A percentile compares a stretch with the other conserved stretches of the same genome.
Conservation (phyloP, 2,113 vertebrate genomes). For the Hassar affinis region DNA sequence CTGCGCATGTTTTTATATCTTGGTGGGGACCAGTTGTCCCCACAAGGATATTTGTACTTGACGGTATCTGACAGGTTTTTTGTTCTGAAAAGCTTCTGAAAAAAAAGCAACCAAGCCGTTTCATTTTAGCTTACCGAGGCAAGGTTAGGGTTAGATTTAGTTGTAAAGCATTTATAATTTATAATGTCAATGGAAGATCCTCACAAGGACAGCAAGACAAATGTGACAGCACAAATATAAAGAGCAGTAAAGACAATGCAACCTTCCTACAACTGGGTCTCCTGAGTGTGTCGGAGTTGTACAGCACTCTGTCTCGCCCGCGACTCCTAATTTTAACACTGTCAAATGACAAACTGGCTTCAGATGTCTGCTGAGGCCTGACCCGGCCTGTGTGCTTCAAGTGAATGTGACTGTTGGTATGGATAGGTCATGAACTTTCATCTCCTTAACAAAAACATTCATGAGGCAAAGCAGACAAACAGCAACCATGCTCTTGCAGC, state of each 20-base stretch:
- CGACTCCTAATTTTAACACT: slow-evolving; percentile 34
- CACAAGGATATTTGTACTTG: neutral
- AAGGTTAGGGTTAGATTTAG: neutral
- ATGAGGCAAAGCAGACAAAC: slow-evolving; percentile 65
- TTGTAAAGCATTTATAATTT: neutral
- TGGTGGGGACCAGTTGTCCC: too few species aligned
- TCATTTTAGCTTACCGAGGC: neutral
- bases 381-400: slow-evolving; percentile 62
- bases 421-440: slow-evolving; percentile 69
- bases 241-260: neutral
- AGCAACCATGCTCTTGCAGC: slow-evolving; percentile 54
- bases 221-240: neutral
- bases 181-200: neutral
- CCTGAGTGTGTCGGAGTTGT: slow-evolving; percentile 13
- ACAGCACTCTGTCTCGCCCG: neutral
- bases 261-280: neutral
- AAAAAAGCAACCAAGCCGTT: neutral
- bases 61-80: neutral
- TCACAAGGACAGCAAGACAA: neutral
- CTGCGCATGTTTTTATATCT: neutral
- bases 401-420: slow-evolving; percentile 72
- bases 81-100: neutral
- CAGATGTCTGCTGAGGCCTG: slow-evolving; percentile 31
- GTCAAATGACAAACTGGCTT: slow-evolving; percentile 54
- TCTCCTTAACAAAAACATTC: slow-evolving; percentile 76